Evolutionary conservation across 2,797 vertebrate genomes (phyloP).

Genomic region (Neosalanx taihuensis): DNA sequence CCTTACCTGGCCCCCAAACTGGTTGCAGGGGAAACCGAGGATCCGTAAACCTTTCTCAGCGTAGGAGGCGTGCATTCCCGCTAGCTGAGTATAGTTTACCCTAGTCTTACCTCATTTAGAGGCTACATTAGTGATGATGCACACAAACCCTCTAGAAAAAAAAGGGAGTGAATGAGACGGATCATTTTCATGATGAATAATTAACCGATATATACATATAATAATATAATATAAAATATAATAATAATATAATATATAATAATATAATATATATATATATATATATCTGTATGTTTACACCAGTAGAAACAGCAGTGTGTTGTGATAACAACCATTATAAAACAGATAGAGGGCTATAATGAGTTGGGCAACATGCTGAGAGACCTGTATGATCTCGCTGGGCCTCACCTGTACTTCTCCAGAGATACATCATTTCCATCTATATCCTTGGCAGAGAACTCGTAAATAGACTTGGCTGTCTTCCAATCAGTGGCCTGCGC

Average conservation of each 20-base stretch:
- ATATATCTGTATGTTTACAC: neutral
- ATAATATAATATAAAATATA: neutral
- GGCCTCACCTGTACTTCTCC: conserved; percentile 84
- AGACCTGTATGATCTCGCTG: neutral
- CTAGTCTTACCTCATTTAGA: conserved; percentile 95
- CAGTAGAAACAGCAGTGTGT: too few species aligned
- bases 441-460: conserved; percentile 88
- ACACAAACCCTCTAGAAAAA: conserved; percentile 79
- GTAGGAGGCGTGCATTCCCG: conserved; percentile 81
- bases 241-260: neutral
- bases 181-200: too few species aligned
- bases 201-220: neutral
- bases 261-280: neutral
- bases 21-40: conserved; percentile 94
- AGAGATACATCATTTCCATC: conserved; percentile 83
- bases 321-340: too few species aligned
- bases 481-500: conserved; percentile 80
- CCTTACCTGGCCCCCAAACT: conserved; percentile 92
- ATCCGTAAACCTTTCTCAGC: conserved; percentile 95
- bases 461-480: conserved; percentile 83
- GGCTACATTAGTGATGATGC: conserved; percentile 92
- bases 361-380: neutral
- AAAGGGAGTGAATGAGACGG: neutral
- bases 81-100: conserved; percentile 98
- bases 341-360: too few species aligned